Conservation (phyloP, 2,113 vertebrate genomes). For the Gulo gulo region DNA sequence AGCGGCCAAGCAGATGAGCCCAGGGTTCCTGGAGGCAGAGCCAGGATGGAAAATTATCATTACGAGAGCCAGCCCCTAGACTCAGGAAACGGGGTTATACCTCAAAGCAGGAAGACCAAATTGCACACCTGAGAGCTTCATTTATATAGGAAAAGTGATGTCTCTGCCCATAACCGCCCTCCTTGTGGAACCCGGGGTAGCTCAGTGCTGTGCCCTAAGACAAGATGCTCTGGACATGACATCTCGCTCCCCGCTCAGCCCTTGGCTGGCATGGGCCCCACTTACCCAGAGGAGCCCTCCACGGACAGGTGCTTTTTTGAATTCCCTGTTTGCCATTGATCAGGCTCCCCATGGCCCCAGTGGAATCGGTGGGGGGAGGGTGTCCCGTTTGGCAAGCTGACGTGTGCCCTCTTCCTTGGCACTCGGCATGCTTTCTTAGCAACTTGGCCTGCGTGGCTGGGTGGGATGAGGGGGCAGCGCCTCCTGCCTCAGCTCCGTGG, state of each 20-base stretch:
- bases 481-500: not conserved
- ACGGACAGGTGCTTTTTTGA: too few relatives aligned
- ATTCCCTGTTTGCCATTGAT: too few relatives aligned
- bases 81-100: not conserved
- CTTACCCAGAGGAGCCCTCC: not conserved
- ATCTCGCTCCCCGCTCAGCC: not conserved
- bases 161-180: not conserved
- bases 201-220: not conserved
- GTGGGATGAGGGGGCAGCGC: not conserved
- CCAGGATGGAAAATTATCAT: not conserved
- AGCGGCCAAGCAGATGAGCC: not conserved
- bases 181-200: not conserved
- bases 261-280: not conserved
- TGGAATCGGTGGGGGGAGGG: not conserved
- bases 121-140: not conserved
- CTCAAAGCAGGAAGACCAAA: not conserved
- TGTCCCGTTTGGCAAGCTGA: not conserved
- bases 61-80: not conserved
- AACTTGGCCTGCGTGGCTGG: conserved; percentile 3
- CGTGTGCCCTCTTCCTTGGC: conserved; percentile 48
- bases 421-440: not conserved
- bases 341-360: accelerated
- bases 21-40: not conserved
- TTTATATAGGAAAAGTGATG: not conserved
- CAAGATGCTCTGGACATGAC: not conserved